Evolutionary conservation across 2,888 invertebrate genomes (phyloP), one percentile per base, ranked within the genome.

Genomic region (Thera obeliscata): DNA sequence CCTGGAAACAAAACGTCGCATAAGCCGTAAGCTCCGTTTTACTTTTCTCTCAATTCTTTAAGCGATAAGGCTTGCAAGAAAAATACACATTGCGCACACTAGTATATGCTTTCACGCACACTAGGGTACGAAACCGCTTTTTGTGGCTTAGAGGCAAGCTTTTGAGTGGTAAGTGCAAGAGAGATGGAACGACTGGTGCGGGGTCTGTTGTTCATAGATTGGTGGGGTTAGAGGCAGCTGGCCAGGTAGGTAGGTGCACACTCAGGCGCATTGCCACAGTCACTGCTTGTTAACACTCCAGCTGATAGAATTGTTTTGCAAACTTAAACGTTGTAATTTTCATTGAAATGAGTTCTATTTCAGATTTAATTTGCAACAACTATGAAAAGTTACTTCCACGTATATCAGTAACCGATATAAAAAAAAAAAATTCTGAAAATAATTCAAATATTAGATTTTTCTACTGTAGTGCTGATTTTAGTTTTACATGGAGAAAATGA

Each of bases 211-310:
- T 77, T 81, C 81, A 80, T 78, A 81, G 82, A 76, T 82, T 84
- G 87, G 91, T 89, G 91, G 93, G 91, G 93, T 83, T 81, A 84
- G 81, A 85, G 86, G 89, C 93, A 93, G 93, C 92, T 93, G 93
- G 89, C 87, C 90, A 91, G 91, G 93, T 91, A 92, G 91, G 43
- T 46, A 46, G 6, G 38, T 5, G 38, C 8, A 46, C 88, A 87
- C 84, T 83, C 86, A 77, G 84, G 87, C 89, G 87, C 87, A 85
- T 82, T 87, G 89, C 88, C 84, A 85, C 84, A 88, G 87, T 88
- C 90, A 83, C 83, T 85, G 89, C 91, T 91, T 90, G 89, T 92
- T 91, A 90, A 89, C 91, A 89, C 91, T 87, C 81, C 78, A 80
- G 86, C 80, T 87, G 85, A 88, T 87, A 84, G 81, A 89, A 90